Base-by-base conservation (phyloP, 64 coral and sea anemone genomes). In the Stichodactyla helianthus region DNA sequence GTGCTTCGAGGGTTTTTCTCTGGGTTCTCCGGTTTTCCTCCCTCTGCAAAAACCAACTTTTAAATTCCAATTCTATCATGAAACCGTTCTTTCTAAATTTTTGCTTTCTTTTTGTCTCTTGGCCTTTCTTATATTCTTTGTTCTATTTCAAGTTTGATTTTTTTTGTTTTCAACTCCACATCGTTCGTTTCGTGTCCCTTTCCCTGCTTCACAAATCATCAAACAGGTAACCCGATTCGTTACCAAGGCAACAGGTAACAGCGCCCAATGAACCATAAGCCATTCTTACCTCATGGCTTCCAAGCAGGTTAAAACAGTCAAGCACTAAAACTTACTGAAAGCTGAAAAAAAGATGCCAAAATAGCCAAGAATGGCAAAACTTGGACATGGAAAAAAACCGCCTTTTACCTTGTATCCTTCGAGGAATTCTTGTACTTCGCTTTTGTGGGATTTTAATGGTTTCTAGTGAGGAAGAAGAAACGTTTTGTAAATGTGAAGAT, bases 401-500 rank as follows among this genome's bases (percentile, higher is more conserved):
- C 18, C 62, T 2, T 74, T 12, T 31, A 27, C 25, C 9, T 31
- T 31, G 5, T 13, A 1, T 74, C 27, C 8, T 27, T 23, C 26
- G 12, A 1, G 68, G 23, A 3, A 35, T 74, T 31, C 10, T 74
- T 28, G 1, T 9, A 14, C n/a, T 74, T 4, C 25, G 0, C 6
- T 18, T n/a, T 20, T 19, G 7, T 74, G n/a, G 68, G 23, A 35
- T 7, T 74, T 74, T 74, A 71, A 31, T 23, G 27, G 1, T 1
- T 20, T 52, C 50, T 81, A 6, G 13, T 16, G 51, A 81, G 5
- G 35, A 15, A 7, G 2, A 81, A 23, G 23, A 10, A 14, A 86
- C 79, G 54, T 80, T 82, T 53, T 97, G 94, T 88, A 87, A 81
- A 31, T 97, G 94, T 87, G 94, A 89, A 19, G 84, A 90, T 17